A percentile compares a stretch with the other conserved stretches of the same genome.
These are phyloP conservation scores for Sitobion miscanthi DNA, from an alignment of 1,140 invertebrate species.

Conservation along the genomic window DNA sequence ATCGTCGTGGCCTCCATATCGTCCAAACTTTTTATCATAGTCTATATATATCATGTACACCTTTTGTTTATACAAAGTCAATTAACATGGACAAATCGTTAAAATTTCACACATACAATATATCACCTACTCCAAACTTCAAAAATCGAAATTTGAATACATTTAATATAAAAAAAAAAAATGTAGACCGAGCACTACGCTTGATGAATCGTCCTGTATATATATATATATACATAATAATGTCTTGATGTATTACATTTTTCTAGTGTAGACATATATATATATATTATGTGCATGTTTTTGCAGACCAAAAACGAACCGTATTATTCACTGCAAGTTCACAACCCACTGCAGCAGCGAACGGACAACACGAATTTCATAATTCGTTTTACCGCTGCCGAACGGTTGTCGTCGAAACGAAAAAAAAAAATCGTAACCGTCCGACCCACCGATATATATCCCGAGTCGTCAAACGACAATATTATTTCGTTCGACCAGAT, in stretches of 20 bases:
- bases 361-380: not conserved
- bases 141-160: too few species aligned
- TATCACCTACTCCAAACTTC: too few species aligned
- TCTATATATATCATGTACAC: too few species aligned
- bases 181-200: not conserved
- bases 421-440: not conserved
- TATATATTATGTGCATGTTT: too few species aligned
- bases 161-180: not conserved
- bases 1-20: too few species aligned
- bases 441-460: not conserved
- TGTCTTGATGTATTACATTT: not conserved
- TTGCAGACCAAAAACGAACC: not conserved
- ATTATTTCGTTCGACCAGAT: conserved; percentile 1
- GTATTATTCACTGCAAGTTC: too few species aligned
- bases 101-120: too few species aligned
- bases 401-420: not conserved
- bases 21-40: too few species aligned
- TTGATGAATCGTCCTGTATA: not conserved
- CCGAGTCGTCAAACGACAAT: not conserved
- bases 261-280: not conserved
- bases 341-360: not conserved
- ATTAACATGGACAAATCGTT: too few species aligned
- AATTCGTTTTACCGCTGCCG: not conserved
- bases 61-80: too few species aligned
- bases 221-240: not conserved